Percentiles rank a stretch among this genome's conserved stretches.
Conservation (phyloP, 1,140 invertebrate genomes). For the Drosophila oshimai region DNA sequence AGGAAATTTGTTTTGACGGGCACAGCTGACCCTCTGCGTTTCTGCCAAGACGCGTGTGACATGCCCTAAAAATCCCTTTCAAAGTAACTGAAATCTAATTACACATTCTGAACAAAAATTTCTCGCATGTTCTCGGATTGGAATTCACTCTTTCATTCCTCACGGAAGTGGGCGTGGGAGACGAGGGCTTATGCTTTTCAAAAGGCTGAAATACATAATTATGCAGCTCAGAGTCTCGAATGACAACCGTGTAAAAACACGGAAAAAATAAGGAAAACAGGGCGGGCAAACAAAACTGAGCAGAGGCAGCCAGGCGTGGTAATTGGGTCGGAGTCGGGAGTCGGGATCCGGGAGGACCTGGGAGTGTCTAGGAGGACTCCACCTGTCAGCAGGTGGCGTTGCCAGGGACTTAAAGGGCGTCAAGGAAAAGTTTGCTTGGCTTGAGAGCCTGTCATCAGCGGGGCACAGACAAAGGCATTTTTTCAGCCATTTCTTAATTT, state of each 20-base stretch:
- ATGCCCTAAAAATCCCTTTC: constrained; percentile 7
- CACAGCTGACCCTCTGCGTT: not conserved
- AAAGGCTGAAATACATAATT: constrained; percentile 51
- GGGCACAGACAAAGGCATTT: constrained; percentile 26
- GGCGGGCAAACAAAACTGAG: constrained; percentile 31
- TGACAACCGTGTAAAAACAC: constrained; percentile 39
- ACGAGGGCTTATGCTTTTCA: constrained; percentile 21
- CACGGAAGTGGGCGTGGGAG: not conserved
- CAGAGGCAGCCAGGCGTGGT: constrained; percentile 53
- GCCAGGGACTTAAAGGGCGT: constrained; percentile 35
- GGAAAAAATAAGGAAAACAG: constrained; percentile 21
- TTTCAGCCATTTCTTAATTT: constrained; percentile 78
- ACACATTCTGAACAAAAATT: constrained; percentile 13
- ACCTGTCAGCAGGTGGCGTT: constrained; percentile 61
- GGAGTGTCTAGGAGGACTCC: not conserved
- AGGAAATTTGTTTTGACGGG: constrained; percentile 17
- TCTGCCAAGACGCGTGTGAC: not conserved
- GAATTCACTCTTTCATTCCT: constrained; percentile 14
- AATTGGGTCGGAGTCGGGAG: constrained; percentile 59
- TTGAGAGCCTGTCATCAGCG: constrained; percentile 47
- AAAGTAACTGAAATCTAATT: constrained; percentile 33
- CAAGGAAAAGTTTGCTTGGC: constrained; percentile 30
- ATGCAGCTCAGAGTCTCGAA: constrained; percentile 48
- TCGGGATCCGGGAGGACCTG: not conserved
- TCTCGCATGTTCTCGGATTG: constrained; percentile 6